Percentiles rank a stretch among this genome's conserved stretches.
These are phyloP conservation scores for Steatornis caripensis DNA, from an alignment of 2,113 vertebrate species.

Conservation along the genomic window DNA sequence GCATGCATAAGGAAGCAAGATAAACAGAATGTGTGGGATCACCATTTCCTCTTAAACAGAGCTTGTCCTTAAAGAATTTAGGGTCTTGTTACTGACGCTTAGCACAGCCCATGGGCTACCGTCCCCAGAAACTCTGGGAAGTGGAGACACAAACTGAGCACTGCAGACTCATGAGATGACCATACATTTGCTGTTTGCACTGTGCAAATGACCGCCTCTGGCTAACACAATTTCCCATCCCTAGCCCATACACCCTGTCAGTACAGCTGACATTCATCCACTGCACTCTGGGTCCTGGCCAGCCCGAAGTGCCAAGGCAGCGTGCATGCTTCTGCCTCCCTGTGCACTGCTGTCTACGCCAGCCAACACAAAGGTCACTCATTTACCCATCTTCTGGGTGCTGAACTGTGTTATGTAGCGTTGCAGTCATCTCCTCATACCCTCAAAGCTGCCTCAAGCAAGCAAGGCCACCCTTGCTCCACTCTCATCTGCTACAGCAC, in stretches of 20 bases:
- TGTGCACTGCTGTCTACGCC: background rate
- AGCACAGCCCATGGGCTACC: accelerated
- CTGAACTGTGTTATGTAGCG: background rate
- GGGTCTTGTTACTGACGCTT: background rate
- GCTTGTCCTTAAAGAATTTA: background rate
- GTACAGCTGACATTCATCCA: background rate
- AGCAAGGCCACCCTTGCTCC: background rate
- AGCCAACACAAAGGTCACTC: background rate
- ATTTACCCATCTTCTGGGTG: background rate
- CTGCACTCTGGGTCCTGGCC: background rate
- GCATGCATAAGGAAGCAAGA: background rate
- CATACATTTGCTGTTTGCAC: too few species aligned
- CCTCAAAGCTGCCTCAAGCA: background rate
- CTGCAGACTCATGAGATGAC: background rate
- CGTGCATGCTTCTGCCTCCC: background rate
- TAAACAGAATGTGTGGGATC: background rate
- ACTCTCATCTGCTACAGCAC: background rate
- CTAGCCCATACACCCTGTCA: too few species aligned
- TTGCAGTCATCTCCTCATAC: background rate
- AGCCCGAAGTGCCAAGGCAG: background rate
- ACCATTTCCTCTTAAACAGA: background rate
- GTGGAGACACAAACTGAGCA: background rate
- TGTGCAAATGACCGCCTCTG: too few species aligned
- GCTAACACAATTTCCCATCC: background rate
- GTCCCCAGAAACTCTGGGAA: background rate